These are phyloP conservation scores for Hypena proboscidalis DNA, from an alignment of 2,888 invertebrate genomes.

Conservation along the genomic window DNA sequence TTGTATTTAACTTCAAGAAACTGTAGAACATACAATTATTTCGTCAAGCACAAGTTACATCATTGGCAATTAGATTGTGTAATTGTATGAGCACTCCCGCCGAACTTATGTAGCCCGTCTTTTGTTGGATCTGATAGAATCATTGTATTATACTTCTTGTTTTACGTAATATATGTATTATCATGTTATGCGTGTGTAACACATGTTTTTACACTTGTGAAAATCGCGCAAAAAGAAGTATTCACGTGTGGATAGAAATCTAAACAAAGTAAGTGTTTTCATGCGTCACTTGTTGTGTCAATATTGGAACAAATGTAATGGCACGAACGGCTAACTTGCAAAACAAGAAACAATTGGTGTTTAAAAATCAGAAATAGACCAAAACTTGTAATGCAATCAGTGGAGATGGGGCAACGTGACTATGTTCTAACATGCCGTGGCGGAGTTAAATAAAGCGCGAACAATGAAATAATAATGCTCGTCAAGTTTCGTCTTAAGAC, in stretches of 20 bases:
- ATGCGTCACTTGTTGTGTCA: conserved; percentile 38
- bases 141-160: conserved; percentile 55
- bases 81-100: conserved; percentile 59
- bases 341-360: conserved; percentile 33
- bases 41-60: conserved; percentile 64
- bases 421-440: conserved; percentile 60
- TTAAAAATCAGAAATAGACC: conserved; percentile 22
- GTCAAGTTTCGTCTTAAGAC: conserved; percentile 1
- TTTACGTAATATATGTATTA: conserved; percentile 61
- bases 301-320: conserved; percentile 48
- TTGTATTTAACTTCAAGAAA: conserved; percentile 50
- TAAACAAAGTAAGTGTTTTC: conserved; percentile 21
- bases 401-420: conserved; percentile 48
- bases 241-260: conserved; percentile 11
- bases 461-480: conserved; percentile 8
- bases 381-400: conserved; percentile 40
- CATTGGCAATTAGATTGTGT: conserved; percentile 66
- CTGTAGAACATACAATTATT: conserved; percentile 63
- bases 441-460: conserved; percentile 53
- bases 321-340: conserved; percentile 36
- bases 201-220: conserved; percentile 45
- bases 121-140: conserved; percentile 63
- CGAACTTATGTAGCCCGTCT: conserved; percentile 69
- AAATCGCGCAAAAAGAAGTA: conserved; percentile 24
- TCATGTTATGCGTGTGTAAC: conserved; percentile 42